Base-by-base conservation (phyloP, 2,888 invertebrate species). In the Tetranychus truncatus region DNA sequence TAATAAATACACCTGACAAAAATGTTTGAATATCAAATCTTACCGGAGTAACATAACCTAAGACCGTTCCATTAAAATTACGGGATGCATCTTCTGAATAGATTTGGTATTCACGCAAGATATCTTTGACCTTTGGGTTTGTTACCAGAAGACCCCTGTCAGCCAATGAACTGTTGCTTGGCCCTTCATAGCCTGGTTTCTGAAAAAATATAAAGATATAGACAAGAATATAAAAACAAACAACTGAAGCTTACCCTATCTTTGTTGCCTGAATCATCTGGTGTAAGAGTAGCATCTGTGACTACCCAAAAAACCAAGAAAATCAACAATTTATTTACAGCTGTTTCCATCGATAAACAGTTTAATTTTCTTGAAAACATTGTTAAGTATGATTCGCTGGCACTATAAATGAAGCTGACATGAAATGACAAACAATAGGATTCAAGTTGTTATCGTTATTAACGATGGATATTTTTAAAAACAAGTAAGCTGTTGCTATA, bases 1-100 rank as follows among this genome's bases (percentile, higher is more conserved):
- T 74, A 74, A 46, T 72, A 66, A 66, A 75, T 75, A 45, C n/a
- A 74, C 9, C 15, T 44, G 71, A 15, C 44, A 65, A 71, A 21
- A 34, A 46, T 34, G 55, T 24, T 72, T 66, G 20, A 18, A 71
- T 76, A 84, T 34, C 34, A 34, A 34, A 34, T 34, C 85, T 84
- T 84, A 91, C 94, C 76, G 95, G 94, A 72, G 95, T 95, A 71
- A 95, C 91, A 83, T 91, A 95, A 76, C 91, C 95, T 77, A 95
- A 84, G 20, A 90, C 88, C n/a, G 88, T 85, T 72, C 89, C 89
- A 77, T 87, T 85, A 80, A 91, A 90, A 79, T 87, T 87, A 76
- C 87, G 86, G 34, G 81, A 80, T 18, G 85, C 83, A 5, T 90
- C 87, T 80, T 88, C 87, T 81, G 87, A 88, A 82, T 90, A 93